Conservation (phyloP, 2,113 vertebrate species). For the Myiozetetes cayanensis region DNA sequence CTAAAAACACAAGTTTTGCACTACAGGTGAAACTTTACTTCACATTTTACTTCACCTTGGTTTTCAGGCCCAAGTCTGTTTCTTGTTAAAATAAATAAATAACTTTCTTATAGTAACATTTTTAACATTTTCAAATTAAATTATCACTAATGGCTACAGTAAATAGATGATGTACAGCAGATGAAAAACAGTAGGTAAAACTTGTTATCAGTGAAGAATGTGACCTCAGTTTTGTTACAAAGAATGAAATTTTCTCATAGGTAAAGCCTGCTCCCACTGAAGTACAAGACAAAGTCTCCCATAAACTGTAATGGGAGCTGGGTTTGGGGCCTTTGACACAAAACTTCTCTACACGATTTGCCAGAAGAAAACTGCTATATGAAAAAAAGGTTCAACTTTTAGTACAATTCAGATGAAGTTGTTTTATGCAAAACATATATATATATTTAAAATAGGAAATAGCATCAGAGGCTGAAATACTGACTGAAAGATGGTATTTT, state of each 20-base stretch:
- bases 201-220: neutral
- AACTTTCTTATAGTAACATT: neutral
- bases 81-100: neutral
- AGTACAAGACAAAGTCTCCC: neutral
- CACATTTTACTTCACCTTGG: constrained; percentile 6
- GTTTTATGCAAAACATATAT: neutral
- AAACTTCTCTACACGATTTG: constrained; percentile 12
- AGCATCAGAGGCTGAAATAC: neutral
- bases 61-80: constrained; percentile 21
- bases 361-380: neutral
- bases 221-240: constrained; percentile 4
- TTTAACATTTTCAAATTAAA: neutral
- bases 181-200: constrained; percentile 63
- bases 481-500: neutral
- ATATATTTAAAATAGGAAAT: neutral
- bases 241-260: constrained; percentile 25
- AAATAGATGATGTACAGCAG: constrained; percentile 1
- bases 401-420: constrained; percentile 29
- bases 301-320: neutral
- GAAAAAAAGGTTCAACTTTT: constrained; percentile 5
- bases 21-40: neutral
- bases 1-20: neutral
- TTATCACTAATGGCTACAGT: neutral
- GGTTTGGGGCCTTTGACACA: neutral
- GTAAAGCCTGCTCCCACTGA: neutral